phyloP scores from a whole-genome alignment of 2,113 vertebrate species.

The Pseudopipra pipra region DNA sequence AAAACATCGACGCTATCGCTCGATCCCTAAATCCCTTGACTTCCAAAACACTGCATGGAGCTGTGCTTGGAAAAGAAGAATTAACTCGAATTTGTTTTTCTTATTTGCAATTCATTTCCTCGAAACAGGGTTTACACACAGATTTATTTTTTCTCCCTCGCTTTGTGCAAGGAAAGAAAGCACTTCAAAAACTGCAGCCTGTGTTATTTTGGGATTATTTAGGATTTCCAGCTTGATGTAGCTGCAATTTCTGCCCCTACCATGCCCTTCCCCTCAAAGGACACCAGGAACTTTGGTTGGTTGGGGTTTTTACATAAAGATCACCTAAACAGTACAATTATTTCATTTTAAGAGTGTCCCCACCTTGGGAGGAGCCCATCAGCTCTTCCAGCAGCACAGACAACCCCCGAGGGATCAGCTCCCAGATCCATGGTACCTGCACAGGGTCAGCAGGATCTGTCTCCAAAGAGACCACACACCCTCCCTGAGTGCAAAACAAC shows the following conservation, averaged over 20 bases:
- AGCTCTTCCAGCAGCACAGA: neutral
- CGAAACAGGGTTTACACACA: neutral
- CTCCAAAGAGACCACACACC: neutral
- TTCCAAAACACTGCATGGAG: neutral
- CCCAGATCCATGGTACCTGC: neutral
- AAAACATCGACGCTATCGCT: neutral
- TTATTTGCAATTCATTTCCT: neutral
- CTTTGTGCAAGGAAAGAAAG: neutral
- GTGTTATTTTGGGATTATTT: neutral
- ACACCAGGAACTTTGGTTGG: neutral
- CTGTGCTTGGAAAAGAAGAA: neutral
- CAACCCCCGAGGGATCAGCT: neutral
- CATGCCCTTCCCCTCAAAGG: neutral
- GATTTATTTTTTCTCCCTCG: neutral
- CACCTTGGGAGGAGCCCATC: neutral
- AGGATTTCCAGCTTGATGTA: neutral
- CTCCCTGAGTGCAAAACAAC: neutral
- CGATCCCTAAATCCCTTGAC: conserved; percentile 23
- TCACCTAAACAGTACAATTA: neutral
- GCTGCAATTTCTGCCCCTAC: neutral
- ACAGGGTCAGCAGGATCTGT: neutral
- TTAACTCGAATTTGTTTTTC: neutral
- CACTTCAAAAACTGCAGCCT: neutral
- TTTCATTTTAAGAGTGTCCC: neutral
- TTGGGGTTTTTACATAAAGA: neutral